Conservation (phyloP, 2,113 vertebrate species). For the Chaetodon trifascialis region DNA sequence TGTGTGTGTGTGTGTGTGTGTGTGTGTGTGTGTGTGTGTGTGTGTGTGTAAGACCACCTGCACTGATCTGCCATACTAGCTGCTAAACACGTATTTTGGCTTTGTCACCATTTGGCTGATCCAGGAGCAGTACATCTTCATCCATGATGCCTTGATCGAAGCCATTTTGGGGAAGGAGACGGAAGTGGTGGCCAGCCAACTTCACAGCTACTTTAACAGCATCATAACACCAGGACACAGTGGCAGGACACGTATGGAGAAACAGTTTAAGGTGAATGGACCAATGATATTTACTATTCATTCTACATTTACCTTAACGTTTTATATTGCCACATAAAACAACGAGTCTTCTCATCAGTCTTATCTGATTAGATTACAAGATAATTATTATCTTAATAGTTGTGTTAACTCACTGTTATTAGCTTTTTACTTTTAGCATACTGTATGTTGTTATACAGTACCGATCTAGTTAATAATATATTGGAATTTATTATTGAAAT, state of each 20-base stretch:
- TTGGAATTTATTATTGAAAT: not conserved
- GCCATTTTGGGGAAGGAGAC: constrained; percentile 94
- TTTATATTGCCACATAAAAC: not conserved
- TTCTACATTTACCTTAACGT: not conserved
- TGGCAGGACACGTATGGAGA: constrained; percentile 90
- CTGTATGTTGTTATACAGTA: too few species aligned
- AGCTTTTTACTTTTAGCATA: not conserved
- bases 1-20: too few species aligned
- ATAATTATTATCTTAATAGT: not conserved
- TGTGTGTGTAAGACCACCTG: too few species aligned
- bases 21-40: too few species aligned
- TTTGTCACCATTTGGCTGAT: constrained; percentile 25
- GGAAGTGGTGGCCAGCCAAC: constrained; percentile 89
- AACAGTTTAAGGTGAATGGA: constrained; percentile 92
- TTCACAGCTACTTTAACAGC: constrained; percentile 92
- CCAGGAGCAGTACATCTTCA: constrained; percentile 97
- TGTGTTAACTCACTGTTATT: not conserved
- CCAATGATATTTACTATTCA: not conserved
- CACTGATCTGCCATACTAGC: not conserved
- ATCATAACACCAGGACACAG: constrained; percentile 90
- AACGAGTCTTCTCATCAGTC: not conserved
- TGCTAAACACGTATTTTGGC: not conserved
- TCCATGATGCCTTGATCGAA: constrained; percentile 96
- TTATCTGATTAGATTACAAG: not conserved
- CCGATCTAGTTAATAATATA: not conserved